A percentile compares a stretch with the other conserved stretches of the same genome.
These are phyloP conservation scores for Sakesphorus luctuosus DNA, from an alignment of 2,113 vertebrate species.

Conservation along the genomic window DNA sequence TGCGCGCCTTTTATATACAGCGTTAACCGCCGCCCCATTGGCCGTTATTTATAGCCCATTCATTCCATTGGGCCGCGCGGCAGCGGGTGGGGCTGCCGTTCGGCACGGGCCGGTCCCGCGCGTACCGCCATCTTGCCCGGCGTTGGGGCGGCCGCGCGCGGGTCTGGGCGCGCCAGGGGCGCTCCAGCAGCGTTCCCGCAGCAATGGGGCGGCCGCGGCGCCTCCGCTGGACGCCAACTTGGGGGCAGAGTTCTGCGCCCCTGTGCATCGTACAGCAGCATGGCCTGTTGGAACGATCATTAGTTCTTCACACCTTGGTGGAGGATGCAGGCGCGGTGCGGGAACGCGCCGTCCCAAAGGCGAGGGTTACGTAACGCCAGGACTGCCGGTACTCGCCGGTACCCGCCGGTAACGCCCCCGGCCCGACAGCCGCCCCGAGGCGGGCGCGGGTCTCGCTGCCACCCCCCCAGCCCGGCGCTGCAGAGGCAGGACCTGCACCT, in stretches of 20 bases:
- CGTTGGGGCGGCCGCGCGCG: neutral
- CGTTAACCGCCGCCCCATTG: conserved; percentile 76
- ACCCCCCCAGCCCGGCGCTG: neutral
- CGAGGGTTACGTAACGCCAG: fast-evolving
- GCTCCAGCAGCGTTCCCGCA: too few relatives aligned
- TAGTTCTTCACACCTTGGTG: neutral
- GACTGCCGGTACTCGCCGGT: neutral
- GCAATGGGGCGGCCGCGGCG: fast-evolving
- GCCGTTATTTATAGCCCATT: conserved; percentile 87
- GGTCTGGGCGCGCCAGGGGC: too few relatives aligned
- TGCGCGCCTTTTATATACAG: conserved; percentile 81
- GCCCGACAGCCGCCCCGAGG: neutral
- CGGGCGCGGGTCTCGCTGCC: neutral
- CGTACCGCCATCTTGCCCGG: conserved; percentile 28
- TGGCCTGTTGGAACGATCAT: too few relatives aligned
- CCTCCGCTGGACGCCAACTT: fast-evolving
- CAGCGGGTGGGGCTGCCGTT: neutral
- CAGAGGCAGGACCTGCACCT: neutral
- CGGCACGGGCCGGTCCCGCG: neutral
- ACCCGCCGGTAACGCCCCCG: neutral
- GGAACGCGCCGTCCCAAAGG: fast-evolving
- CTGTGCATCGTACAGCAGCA: fast-evolving
- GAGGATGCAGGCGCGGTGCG: fast-evolving
- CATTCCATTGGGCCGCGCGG: conserved; percentile 80
- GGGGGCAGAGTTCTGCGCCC: fast-evolving